A percentile compares a stretch with the other conserved stretches of the same genome.
phyloP scores from a whole-genome alignment of 2,113 vertebrate species.

The Atractosteus spatula region DNA sequence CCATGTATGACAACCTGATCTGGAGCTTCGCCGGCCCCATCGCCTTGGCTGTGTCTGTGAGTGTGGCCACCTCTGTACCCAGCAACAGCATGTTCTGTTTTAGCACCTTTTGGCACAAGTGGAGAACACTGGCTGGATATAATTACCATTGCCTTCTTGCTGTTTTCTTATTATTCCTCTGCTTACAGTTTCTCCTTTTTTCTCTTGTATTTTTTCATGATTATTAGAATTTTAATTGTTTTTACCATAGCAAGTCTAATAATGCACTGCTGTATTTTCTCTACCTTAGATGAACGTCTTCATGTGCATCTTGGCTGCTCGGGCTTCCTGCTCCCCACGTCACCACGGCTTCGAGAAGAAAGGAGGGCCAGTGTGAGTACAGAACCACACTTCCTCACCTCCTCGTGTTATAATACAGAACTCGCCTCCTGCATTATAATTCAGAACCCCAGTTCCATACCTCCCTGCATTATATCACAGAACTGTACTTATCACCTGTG shows the following conservation, averaged over 20 bases:
- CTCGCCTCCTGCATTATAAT: background rate
- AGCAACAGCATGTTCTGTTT: too few species aligned
- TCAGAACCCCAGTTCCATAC: too few species aligned
- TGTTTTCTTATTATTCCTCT: too few species aligned
- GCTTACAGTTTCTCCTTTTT: background rate
- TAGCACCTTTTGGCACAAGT: too few species aligned
- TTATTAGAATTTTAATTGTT: background rate
- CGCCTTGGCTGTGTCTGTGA: slow-evolving; percentile 75
- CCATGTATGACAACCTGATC: slow-evolving; percentile 85
- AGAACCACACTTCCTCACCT: background rate
- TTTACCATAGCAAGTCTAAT: background rate
- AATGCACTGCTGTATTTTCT: slow-evolving; percentile 13
- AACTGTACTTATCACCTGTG: too few species aligned
- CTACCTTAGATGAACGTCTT: slow-evolving; percentile 78
- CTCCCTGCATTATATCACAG: too few species aligned
- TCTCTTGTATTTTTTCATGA: background rate
- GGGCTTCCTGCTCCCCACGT: slow-evolving; percentile 69
- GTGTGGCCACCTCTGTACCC: slow-evolving; percentile 32
- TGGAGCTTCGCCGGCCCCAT: slow-evolving; percentile 92
- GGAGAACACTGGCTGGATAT: too few species aligned
- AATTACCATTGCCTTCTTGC: too few species aligned
- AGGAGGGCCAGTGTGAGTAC: slow-evolving; percentile 76
- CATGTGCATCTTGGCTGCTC: slow-evolving; percentile 79
- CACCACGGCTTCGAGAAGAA: slow-evolving; percentile 85
- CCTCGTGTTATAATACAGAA: background rate